A percentile compares a stretch with the other conserved stretches of the same genome.
These are phyloP conservation scores for Thereva unica DNA, from an alignment of 2,888 invertebrate species.

Conservation along the genomic window DNA sequence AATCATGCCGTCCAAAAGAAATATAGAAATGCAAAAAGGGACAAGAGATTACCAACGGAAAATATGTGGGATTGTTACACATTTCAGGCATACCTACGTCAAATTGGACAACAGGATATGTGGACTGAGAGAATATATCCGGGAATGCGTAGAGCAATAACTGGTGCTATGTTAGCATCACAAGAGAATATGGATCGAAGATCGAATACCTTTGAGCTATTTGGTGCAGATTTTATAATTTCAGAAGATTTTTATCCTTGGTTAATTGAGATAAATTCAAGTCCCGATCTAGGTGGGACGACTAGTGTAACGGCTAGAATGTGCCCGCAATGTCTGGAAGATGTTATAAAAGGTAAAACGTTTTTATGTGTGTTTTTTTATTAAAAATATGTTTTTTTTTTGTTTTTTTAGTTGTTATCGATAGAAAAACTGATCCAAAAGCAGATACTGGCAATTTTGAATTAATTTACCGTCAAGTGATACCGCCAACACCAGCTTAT, in stretches of 20 bases:
- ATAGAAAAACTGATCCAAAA: conserved; percentile 70
- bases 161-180: conserved; percentile 82
- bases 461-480: conserved; percentile 74
- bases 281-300: conserved; percentile 89
- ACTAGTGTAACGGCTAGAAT: conserved; percentile 86
- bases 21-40: conserved; percentile 73
- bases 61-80: conserved; percentile 95
- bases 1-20: conserved; percentile 93
- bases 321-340: conserved; percentile 86
- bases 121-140: conserved; percentile 88
- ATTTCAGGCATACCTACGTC: conserved; percentile 68
- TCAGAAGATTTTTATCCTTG: conserved; percentile 86
- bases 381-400: background rate
- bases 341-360: conserved; percentile 81
- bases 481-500: conserved; percentile 80
- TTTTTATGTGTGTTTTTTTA: background rate
- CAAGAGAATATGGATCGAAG: conserved; percentile 81
- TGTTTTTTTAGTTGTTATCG: conserved; percentile 71
- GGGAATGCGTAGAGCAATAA: conserved; percentile 77
- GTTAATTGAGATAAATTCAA: conserved; percentile 93
- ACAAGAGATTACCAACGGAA: conserved; percentile 79
- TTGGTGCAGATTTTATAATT: conserved; percentile 95
- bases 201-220: conserved; percentile 87
- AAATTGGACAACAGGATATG: conserved; percentile 74
- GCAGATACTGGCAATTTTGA: conserved; percentile 83